A percentile compares a stretch with the other conserved stretches of the same genome.
Evolutionary conservation across 92 coral and sea anemone genomes (phyloP).

Genomic region (Montipora capitata): DNA sequence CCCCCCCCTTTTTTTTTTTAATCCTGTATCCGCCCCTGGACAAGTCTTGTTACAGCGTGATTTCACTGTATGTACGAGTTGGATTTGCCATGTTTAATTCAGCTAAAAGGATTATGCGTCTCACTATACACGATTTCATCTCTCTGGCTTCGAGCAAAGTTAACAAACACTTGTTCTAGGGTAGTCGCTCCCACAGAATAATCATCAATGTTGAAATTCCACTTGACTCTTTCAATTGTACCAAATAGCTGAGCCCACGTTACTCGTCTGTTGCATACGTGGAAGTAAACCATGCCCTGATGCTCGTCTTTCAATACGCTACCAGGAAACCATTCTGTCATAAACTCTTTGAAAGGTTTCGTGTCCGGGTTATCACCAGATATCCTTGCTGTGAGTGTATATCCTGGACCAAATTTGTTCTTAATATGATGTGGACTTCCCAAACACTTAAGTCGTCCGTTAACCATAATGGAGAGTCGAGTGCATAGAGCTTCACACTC

Average conservation of each 20-base stretch:
- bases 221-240: conserved; percentile 81
- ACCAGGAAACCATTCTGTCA: conserved; percentile 88
- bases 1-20: too few species aligned
- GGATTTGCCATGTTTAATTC: too few species aligned
- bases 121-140: conserved; percentile 74
- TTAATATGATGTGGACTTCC: conserved; percentile 97
- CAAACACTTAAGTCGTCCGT: conserved; percentile 92
- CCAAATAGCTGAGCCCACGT: conserved; percentile 97
- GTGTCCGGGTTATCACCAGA: conserved; percentile 77
- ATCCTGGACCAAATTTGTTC: conserved; percentile 94
- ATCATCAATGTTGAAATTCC: conserved; percentile 84
- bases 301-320: conserved; percentile 95
- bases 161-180: conserved; percentile 95
- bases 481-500: conserved; percentile 99
- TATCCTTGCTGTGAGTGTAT: conserved; percentile 87
- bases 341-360: conserved; percentile 81
- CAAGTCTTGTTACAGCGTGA: too few species aligned
- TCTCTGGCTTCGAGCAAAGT: conserved; percentile 96
- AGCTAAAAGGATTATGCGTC: neutral
- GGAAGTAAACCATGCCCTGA: conserved; percentile 96
- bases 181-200: conserved; percentile 95
- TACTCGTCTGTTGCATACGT: conserved; percentile 80
- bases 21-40: too few species aligned
- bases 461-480: conserved; percentile 97
- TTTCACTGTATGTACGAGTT: too few species aligned